Conservation (phyloP, 1,140 invertebrate species). For the Drosophila prosaltans region DNA sequence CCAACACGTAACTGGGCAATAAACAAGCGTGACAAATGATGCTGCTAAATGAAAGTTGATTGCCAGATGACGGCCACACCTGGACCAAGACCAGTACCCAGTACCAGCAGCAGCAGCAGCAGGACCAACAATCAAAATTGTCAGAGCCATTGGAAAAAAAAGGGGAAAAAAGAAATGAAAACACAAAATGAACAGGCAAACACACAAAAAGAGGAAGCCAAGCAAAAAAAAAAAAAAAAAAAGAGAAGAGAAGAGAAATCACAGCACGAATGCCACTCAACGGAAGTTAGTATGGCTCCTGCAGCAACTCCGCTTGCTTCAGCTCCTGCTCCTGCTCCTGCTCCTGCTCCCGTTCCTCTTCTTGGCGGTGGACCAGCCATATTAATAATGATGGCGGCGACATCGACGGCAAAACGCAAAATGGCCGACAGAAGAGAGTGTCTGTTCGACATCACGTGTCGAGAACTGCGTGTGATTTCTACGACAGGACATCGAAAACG, state of each 20-base stretch:
- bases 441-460: constrained; percentile 65
- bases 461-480: constrained; percentile 68
- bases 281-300: constrained; percentile 58
- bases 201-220: constrained; percentile 25
- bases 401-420: constrained; percentile 61
- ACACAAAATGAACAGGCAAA: constrained; percentile 7
- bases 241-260: constrained; percentile 45
- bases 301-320: constrained; percentile 1
- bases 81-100: constrained; percentile 23
- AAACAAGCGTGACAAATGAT: constrained; percentile 80
- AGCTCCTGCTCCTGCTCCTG: constrained; percentile 5
- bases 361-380: constrained; percentile 30
- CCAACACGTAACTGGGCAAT: constrained; percentile 79
- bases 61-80: constrained; percentile 78
- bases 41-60: constrained; percentile 81
- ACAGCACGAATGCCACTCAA: constrained; percentile 56
- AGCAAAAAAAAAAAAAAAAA: constrained; percentile 26
- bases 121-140: constrained; percentile 66
- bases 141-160: constrained; percentile 45
- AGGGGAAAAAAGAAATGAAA: constrained; percentile 19
- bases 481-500: constrained; percentile 54
- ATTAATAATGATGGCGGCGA: constrained; percentile 73
- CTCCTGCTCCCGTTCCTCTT: constrained; percentile 1
- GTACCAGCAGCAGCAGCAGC: constrained; percentile 14
- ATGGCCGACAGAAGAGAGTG: constrained; percentile 48